phyloP scores from a whole-genome alignment of 2,113 vertebrate genomes.

The Pao palembangensis region DNA sequence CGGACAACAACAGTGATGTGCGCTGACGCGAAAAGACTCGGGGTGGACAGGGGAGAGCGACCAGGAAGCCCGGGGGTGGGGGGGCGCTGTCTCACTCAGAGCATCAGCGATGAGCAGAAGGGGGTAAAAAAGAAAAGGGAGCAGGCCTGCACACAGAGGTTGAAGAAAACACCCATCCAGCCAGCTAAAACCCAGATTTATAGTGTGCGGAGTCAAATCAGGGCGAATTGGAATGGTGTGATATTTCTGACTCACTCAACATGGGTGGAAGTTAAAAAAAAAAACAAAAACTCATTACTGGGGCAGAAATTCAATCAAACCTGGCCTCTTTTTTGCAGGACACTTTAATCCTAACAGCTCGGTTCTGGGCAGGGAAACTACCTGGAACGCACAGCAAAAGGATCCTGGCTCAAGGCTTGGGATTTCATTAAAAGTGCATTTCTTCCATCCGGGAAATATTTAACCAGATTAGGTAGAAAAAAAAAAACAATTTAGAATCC shows the following conservation, averaged over 20 bases:
- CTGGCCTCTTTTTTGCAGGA: constrained; percentile 28
- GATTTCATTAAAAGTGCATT: too few species aligned
- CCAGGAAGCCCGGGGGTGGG: constrained; percentile 40
- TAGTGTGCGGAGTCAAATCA: background rate
- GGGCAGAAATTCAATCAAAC: constrained; percentile 8
- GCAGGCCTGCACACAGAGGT: constrained; percentile 29
- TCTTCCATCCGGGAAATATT: too few species aligned
- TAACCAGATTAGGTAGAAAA: too few species aligned
- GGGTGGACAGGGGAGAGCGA: constrained; percentile 47
- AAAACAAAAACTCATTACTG: constrained; percentile 19
- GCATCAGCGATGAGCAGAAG: constrained; percentile 39
- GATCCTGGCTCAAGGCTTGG: too few species aligned
- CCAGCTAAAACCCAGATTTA: background rate
- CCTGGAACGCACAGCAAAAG: background rate
- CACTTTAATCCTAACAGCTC: constrained; percentile 13
- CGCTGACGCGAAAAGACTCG: constrained; percentile 68
- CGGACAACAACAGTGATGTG: constrained; percentile 68
- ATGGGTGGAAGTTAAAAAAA: background rate
- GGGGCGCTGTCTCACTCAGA: constrained; percentile 31
- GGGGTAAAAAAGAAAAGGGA: constrained; percentile 18
- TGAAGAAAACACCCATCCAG: constrained; percentile 19
- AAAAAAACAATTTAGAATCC: too few species aligned
- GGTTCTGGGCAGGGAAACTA: background rate
- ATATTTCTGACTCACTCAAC: background rate
- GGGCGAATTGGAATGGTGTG: constrained; percentile 1